Conservation (phyloP, 1,140 invertebrate genomes). For the Drosophila rufa region DNA sequence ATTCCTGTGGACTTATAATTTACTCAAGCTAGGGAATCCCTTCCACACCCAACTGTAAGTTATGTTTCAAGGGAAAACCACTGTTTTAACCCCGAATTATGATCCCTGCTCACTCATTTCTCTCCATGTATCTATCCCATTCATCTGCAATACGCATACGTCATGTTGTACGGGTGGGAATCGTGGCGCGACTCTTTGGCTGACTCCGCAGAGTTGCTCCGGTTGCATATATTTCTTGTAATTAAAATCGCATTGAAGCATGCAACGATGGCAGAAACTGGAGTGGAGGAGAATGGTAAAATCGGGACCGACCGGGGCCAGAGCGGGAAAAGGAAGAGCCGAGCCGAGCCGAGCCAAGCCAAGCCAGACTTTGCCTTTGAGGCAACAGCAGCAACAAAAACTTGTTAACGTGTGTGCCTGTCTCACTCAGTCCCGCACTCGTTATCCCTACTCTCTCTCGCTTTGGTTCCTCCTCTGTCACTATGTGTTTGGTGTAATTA, state of each 20-base stretch:
- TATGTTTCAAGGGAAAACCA: neutral
- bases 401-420: constrained; percentile 66
- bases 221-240: constrained; percentile 81
- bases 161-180: constrained; percentile 62
- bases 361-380: constrained; percentile 76
- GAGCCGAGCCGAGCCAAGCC: constrained; percentile 2
- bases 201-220: constrained; percentile 62
- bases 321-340: constrained; percentile 7
- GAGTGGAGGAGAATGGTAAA: neutral
- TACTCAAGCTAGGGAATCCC: neutral
- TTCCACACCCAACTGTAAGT: neutral
- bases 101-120: neutral
- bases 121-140: constrained; percentile 15
- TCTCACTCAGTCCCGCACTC: constrained; percentile 11
- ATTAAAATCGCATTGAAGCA: constrained; percentile 82
- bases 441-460: neutral
- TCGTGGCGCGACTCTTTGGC: constrained; percentile 60
- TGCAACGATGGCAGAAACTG: constrained; percentile 32
- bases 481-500: constrained; percentile 76
- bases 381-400: constrained; percentile 64
- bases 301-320: neutral
- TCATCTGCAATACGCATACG: constrained; percentile 71
- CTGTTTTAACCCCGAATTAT: neutral
- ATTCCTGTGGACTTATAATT: too few species aligned
- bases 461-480: constrained; percentile 1